phyloP scores from a whole-genome alignment of 1,140 invertebrate genomes.

The Aplysia californica region DNA sequence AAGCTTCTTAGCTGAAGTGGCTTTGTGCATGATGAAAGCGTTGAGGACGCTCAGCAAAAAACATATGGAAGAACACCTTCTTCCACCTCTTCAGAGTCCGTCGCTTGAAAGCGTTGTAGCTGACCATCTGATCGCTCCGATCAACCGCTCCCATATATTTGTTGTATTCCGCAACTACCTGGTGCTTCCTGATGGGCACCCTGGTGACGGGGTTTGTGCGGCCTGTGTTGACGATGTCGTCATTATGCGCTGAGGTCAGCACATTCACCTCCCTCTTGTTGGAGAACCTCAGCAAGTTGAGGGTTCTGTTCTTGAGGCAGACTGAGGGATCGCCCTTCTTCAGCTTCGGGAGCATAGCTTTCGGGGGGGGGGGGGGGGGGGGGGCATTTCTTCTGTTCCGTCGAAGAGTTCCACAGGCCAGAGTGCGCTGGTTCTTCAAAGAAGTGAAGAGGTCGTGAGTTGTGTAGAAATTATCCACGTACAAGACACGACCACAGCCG shows the following conservation, averaged over 20 bases:
- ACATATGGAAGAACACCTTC: neutral
- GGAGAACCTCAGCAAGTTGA: neutral
- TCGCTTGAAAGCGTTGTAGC: neutral
- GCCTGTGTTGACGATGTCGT: neutral
- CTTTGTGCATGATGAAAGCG: neutral
- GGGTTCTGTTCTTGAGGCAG: neutral
- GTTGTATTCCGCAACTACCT: neutral
- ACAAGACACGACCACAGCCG: neutral
- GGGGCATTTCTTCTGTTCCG: neutral
- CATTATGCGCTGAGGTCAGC: neutral
- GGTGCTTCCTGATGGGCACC: neutral
- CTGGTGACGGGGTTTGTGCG: neutral
- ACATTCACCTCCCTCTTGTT: conserved; percentile 3
- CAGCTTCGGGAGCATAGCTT: neutral
- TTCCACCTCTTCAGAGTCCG: neutral
- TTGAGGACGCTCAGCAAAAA: neutral
- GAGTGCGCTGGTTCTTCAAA: neutral
- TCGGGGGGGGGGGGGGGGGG: no score
- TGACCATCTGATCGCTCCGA: neutral
- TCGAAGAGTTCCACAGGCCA: neutral
- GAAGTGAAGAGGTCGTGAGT: neutral
- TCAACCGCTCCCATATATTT: neutral
- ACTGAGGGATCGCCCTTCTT: neutral
- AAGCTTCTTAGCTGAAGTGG: neutral
- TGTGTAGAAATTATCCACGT: neutral